Conservation (phyloP, 2,797 vertebrate genomes). For the Melanotaenia boesemani region DNA sequence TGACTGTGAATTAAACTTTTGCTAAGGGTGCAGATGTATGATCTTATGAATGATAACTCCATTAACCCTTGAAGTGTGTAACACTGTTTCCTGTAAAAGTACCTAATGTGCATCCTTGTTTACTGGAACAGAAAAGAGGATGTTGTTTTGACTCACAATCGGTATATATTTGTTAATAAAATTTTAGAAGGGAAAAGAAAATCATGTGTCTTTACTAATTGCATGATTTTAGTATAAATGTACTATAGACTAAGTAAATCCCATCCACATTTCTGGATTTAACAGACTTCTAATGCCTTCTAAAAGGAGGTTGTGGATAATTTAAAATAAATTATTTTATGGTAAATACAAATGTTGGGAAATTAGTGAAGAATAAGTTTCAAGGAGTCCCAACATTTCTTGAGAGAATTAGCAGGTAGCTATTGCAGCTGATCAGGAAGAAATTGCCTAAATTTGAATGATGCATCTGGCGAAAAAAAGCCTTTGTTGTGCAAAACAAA, state of each 20-base stretch:
- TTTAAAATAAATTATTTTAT: no score
- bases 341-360: no score
- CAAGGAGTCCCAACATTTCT: not conserved
- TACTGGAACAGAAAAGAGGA: not conserved
- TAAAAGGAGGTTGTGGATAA: no score
- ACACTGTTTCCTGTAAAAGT: not conserved
- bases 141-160: not conserved
- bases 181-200: not conserved
- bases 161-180: not conserved
- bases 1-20: slow-evolving; percentile 41
- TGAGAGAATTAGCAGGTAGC: no score
- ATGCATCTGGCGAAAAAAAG: not conserved
- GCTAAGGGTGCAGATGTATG: slow-evolving; percentile 31
- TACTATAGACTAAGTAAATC: not conserved
- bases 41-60: slow-evolving; percentile 12
- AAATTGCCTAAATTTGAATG: no score
- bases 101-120: not conserved
- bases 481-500: no score
- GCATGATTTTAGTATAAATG: not conserved
- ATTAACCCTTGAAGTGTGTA: not conserved
- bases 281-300: not conserved
- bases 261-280: not conserved
- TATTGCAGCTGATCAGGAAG: no score
- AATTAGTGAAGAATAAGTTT: no score
- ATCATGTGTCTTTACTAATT: not conserved